Conservation (phyloP, 2,888 invertebrate genomes). For the Emmelina monodactyla region DNA sequence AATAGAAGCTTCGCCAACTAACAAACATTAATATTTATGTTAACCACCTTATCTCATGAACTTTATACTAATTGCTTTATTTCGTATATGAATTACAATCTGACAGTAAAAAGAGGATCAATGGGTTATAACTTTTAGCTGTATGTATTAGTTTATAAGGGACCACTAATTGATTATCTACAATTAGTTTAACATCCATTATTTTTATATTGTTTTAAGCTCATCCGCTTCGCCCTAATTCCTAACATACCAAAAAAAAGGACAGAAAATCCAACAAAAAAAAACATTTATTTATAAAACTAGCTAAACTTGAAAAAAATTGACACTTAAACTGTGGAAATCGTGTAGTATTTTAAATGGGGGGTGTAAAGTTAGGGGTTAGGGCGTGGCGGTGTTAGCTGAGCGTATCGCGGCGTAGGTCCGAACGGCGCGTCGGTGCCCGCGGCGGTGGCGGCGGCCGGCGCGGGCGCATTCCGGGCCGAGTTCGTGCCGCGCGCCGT, state of each 20-base stretch:
- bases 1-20: constrained; percentile 3
- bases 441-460: constrained; percentile 86
- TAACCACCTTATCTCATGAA: constrained; percentile 1
- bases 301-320: too few relatives aligned
- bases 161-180: too few relatives aligned
- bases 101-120: too few relatives aligned
- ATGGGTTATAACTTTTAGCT: too few relatives aligned
- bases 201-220: constrained; percentile 22
- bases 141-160: too few relatives aligned
- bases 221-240: constrained; percentile 65
- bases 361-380: constrained; percentile 18
- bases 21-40: constrained; percentile 5
- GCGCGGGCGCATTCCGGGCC: constrained; percentile 83
- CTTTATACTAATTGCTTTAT: too few relatives aligned
- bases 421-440: constrained; percentile 92
- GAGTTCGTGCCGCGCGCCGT: constrained; percentile 92
- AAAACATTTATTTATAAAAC: neutral
- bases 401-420: constrained; percentile 68
- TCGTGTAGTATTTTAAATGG: neutral
- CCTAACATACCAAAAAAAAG: constrained; percentile 36
- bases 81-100: too few relatives aligned
- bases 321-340: too few relatives aligned
- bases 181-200: constrained; percentile 44
- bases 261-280: constrained; percentile 3
- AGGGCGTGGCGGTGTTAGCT: constrained; percentile 56